Base-by-base conservation (phyloP, 2,888 invertebrate genomes). In the Cataglyphis rosenhaueri region DNA sequence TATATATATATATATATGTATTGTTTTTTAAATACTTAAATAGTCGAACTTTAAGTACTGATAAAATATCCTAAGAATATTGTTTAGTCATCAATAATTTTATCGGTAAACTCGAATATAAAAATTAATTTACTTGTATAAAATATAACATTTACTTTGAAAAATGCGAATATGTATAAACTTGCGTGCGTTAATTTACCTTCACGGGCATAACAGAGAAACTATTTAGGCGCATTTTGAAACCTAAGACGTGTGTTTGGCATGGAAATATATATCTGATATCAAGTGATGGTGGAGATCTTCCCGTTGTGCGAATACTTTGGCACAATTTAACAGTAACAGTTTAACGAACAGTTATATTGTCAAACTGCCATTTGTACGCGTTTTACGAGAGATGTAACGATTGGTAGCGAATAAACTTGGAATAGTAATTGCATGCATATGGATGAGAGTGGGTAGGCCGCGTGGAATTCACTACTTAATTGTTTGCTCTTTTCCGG, bases 311-410 rank as follows among this genome's bases (percentile, higher is more conserved):
- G 59, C 64, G 70, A 86, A 81, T 78, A 83, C 82, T 84, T 84
- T 21, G 76, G 70, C 82, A 83, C 85, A 87, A 86, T 85, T 86
- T 86, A 88, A 84, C 83, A 86, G 86, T 84, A 85, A 88, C 82
- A 85, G 85, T 87, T 89, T 87, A 85, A 88, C 85, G 83, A 86
- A 57, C 84, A 68, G 85, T 85, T 83, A 83, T 75, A 85, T 85
- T 83, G 81, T 70, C 78, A 81, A 83, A 78, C 55, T 35, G 85
- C 38, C 64, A 70, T 44, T 48, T 44, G 35, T 48, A 25, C 66
- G 75, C 71, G 76, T 81, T 81, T 74, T 81, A 73, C 83, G 74
- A 65, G 78, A 81, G 71, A 68, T 82, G 55, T 75, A 79, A 82
- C 81, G 82, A 5, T 59, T 35, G 48, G 61, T 9, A n/a, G 21